Percentiles rank a stretch among this genome's conserved stretches.
These are phyloP conservation scores for Onthophagus sagittarius DNA, from an alignment of 2,888 invertebrate species.

Conservation along the genomic window DNA sequence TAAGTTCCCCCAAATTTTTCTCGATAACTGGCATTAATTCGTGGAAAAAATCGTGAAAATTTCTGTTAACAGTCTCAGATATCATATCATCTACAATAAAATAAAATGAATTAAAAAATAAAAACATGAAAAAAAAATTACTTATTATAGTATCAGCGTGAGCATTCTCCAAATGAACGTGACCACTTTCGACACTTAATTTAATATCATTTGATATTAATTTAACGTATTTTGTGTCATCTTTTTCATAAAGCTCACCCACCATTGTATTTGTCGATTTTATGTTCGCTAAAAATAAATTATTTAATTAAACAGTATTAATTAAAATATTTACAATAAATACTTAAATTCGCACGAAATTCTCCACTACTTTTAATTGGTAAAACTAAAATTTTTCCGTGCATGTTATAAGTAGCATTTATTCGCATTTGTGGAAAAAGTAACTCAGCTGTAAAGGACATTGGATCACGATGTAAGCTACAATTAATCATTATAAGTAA, in stretches of 20 bases:
- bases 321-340: slow-evolving; percentile 32
- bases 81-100: slow-evolving; percentile 49
- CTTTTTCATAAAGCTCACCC: slow-evolving; percentile 42
- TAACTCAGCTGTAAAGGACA: slow-evolving; percentile 47
- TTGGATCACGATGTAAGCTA: slow-evolving; percentile 44
- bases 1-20: slow-evolving; percentile 47
- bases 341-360: slow-evolving; percentile 54
- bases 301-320: background rate
- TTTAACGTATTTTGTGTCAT: slow-evolving; percentile 48
- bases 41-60: slow-evolving; percentile 52
- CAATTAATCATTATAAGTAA: background rate
- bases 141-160: background rate
- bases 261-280: slow-evolving; percentile 34
- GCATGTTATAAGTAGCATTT: slow-evolving; percentile 52
- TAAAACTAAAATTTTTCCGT: slow-evolving; percentile 53
- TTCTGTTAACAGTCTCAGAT: slow-evolving; percentile 55
- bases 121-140: background rate
- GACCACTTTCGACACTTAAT: slow-evolving; percentile 50
- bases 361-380: slow-evolving; percentile 55
- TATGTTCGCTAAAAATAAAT: slow-evolving; percentile 38
- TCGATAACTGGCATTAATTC: slow-evolving; percentile 56
- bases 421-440: slow-evolving; percentile 52
- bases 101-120: slow-evolving; percentile 13
- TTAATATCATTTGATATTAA: slow-evolving; percentile 50
- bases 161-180: slow-evolving; percentile 49